These are phyloP conservation scores for Menura novaehollandiae DNA, from an alignment of 2,113 vertebrate species.

Conservation along the genomic window DNA sequence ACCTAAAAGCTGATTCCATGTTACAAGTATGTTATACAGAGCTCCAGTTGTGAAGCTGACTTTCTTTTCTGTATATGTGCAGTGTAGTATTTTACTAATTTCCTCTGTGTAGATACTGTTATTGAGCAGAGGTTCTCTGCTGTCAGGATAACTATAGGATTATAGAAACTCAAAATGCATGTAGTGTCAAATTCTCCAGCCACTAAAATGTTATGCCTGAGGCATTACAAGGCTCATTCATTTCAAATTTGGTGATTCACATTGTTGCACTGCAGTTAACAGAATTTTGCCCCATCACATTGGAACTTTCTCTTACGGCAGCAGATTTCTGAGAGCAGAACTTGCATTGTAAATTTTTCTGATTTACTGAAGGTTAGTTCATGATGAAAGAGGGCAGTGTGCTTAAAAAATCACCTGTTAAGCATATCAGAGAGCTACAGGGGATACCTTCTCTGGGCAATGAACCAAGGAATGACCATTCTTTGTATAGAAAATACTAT, in stretches of 20 bases:
- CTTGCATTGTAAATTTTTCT: not conserved
- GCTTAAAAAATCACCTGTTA: slow-evolving; percentile 3
- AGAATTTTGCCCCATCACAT: not conserved
- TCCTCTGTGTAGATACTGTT: not conserved
- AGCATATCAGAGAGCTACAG: not conserved
- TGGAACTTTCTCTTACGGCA: not conserved
- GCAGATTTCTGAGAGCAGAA: not conserved
- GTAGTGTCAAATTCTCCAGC: slow-evolving; percentile 34
- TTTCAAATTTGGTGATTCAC: slow-evolving; percentile 44
- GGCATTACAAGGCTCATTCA: slow-evolving; percentile 62
- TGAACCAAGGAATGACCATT: not conserved
- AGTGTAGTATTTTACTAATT: not conserved
- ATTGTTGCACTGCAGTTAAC: slow-evolving; percentile 23
- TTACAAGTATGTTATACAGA: not conserved
- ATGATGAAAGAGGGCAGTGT: not conserved
- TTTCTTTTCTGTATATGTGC: not conserved
- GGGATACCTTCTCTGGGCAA: not conserved
- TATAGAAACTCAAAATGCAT: slow-evolving; percentile 29
- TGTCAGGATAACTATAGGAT: not conserved
- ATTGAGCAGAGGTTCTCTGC: not conserved
- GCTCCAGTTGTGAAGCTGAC: not conserved
- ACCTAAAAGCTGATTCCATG: not conserved
- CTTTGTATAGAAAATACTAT: not conserved
- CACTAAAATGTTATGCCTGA: slow-evolving; percentile 44
- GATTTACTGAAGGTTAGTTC: slow-evolving; percentile 3